Evolutionary conservation across 1,140 invertebrate genomes (phyloP).

Genomic region (Cotesia vestalis): DNA sequence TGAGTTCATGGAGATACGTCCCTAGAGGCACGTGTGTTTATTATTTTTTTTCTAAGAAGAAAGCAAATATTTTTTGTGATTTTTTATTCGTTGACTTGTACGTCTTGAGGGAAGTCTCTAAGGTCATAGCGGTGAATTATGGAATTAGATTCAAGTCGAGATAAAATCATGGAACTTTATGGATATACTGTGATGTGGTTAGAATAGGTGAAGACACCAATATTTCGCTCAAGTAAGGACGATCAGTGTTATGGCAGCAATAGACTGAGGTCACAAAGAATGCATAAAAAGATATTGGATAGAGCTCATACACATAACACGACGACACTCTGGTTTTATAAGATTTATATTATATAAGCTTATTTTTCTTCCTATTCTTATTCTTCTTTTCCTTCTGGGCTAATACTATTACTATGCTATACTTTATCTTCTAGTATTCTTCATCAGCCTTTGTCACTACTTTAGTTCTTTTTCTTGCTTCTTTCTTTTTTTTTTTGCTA

Average conservation of each 20-base stretch:
- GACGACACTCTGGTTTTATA: too few relatives aligned
- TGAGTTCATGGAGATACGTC: constrained; percentile 6
- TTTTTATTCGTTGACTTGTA: background rate
- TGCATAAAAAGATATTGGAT: constrained; percentile 15
- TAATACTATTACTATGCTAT: too few relatives aligned
- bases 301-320: constrained; percentile 4
- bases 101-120: background rate
- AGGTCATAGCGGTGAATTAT: background rate
- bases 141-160: background rate
- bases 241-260: constrained; percentile 2
- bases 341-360: background rate
- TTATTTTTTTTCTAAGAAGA: background rate
- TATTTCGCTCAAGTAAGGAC: background rate
- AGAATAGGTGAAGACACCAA: too few relatives aligned
- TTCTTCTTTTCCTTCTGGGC: too few relatives aligned
- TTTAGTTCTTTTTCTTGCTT: constrained; percentile 10
- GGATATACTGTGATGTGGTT: too few relatives aligned
- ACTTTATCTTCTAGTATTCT: background rate
- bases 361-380: background rate
- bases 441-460: constrained; percentile 19
- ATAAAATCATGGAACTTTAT: constrained; percentile 1
- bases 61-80: background rate
- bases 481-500: constrained; percentile 8
- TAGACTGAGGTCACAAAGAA: constrained; percentile 10
- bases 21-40: background rate